Conservation (phyloP, 2,113 vertebrate genomes). For the Melanerpes aurifrons region DNA sequence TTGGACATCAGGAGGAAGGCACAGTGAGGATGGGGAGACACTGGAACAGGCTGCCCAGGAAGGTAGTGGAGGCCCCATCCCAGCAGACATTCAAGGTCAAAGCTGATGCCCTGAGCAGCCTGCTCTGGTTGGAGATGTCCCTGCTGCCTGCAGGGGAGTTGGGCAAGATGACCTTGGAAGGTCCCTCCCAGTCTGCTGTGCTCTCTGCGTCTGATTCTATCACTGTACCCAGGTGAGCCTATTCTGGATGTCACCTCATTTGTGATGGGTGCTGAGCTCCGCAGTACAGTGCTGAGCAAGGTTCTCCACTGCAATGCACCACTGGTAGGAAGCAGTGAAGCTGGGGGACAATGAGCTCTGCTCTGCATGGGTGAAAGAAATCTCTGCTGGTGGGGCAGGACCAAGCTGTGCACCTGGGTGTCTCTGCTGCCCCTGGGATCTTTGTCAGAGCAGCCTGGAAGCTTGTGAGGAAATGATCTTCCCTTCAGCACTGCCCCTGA, state of each 20-base stretch:
- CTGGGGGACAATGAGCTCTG: not conserved
- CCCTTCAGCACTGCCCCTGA: not conserved
- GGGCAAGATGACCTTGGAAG: no score
- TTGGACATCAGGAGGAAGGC: no score
- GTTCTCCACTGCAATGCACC: not conserved
- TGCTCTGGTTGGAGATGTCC: no score
- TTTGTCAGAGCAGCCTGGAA: not conserved
- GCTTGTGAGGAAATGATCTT: not conserved
- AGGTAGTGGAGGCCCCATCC: no score
- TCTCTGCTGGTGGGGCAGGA: not conserved
- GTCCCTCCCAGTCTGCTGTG: no score
- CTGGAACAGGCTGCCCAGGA: no score
- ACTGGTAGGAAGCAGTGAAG: not conserved
- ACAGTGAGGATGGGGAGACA: no score
- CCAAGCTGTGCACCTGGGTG: accelerated
- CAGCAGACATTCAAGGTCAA: no score
- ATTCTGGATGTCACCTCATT: not conserved
- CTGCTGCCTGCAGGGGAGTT: no score
- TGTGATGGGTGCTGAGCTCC: not conserved
- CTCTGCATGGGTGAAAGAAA: not conserved
- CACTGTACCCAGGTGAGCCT: not conserved
- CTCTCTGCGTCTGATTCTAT: no score
- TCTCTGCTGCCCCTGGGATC: not conserved
- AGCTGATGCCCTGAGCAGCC: no score
- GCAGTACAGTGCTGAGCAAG: accelerated